Evolutionary conservation across 1,140 invertebrate species (phyloP).

Genomic region (Laodelphax striatellus): DNA sequence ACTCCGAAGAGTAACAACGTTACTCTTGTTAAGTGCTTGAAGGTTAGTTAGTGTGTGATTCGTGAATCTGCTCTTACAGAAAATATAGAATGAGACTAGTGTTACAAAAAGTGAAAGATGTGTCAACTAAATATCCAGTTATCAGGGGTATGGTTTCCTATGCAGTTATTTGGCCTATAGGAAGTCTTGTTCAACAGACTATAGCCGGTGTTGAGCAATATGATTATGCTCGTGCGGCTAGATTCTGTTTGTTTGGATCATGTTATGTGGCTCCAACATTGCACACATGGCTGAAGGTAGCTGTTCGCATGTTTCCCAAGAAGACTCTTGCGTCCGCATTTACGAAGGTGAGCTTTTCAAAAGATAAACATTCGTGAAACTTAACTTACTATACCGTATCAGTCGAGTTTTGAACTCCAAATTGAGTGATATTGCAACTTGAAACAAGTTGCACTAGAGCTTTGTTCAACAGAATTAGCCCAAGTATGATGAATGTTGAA

Average conservation of each 20-base stretch:
- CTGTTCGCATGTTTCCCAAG: slow-evolving; percentile 48
- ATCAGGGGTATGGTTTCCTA: slow-evolving; percentile 59
- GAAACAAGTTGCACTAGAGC: too few species aligned
- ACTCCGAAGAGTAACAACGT: too few species aligned
- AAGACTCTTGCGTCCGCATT: slow-evolving; percentile 47
- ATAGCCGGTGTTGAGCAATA: slow-evolving; percentile 39
- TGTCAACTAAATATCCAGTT: slow-evolving; percentile 39
- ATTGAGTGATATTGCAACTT: too few species aligned
- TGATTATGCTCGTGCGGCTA: slow-evolving; percentile 41
- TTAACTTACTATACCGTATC: too few species aligned
- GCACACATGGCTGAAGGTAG: slow-evolving; percentile 53
- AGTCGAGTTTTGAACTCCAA: too few species aligned
- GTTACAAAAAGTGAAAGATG: slow-evolving; percentile 31
- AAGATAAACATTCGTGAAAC: not conserved
- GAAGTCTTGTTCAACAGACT: slow-evolving; percentile 47
- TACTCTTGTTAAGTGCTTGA: too few species aligned
- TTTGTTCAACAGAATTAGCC: too few species aligned
- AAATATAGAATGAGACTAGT: slow-evolving; percentile 12
- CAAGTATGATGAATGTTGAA: too few species aligned
- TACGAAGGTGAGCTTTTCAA: slow-evolving; percentile 43
- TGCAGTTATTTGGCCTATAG: slow-evolving; percentile 54
- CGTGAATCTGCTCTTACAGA: too few species aligned
- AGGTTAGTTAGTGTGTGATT: too few species aligned
- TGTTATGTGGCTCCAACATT: slow-evolving; percentile 59
- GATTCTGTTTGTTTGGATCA: slow-evolving; percentile 55